These are phyloP conservation scores for Scaptomyza parva DNA, from an alignment of 2,888 invertebrate species.

Conservation along the genomic window DNA sequence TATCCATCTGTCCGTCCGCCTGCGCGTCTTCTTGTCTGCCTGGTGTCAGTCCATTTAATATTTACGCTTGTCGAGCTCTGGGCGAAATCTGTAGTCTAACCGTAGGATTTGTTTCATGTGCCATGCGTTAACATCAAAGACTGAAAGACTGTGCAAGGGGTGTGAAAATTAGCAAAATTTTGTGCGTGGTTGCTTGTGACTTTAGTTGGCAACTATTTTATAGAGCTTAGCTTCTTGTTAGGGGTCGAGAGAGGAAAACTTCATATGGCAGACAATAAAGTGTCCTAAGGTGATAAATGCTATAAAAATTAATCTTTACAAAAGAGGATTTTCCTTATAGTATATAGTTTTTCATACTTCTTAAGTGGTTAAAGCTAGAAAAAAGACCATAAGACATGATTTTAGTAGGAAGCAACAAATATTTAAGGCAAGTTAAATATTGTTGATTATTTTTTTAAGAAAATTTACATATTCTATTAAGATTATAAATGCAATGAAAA, in stretches of 20 bases:
- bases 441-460: too few relatives aligned
- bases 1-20: constrained; percentile 11
- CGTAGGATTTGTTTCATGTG: constrained; percentile 40
- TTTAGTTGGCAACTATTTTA: constrained; percentile 23
- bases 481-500: too few relatives aligned
- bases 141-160: constrained; percentile 10
- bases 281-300: not conserved
- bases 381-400: too few relatives aligned
- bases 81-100: constrained; percentile 47
- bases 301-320: too few relatives aligned
- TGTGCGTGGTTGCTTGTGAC: constrained; percentile 25
- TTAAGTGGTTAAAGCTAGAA: too few relatives aligned
- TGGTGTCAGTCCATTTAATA: constrained; percentile 52
- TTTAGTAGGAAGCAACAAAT: too few relatives aligned
- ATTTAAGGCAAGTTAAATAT: too few relatives aligned
- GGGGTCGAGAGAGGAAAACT: not conserved
- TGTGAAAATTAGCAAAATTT: constrained; percentile 43
- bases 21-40: not conserved
- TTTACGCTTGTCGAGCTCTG: constrained; percentile 38
- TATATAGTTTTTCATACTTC: too few relatives aligned
- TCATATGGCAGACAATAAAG: not conserved
- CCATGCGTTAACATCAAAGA: constrained; percentile 19
- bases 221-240: not conserved
- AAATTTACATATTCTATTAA: too few relatives aligned
- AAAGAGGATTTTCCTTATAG: too few relatives aligned